Base-by-base conservation (phyloP, 2,113 vertebrate species). In the Tachycineta bicolor region DNA sequence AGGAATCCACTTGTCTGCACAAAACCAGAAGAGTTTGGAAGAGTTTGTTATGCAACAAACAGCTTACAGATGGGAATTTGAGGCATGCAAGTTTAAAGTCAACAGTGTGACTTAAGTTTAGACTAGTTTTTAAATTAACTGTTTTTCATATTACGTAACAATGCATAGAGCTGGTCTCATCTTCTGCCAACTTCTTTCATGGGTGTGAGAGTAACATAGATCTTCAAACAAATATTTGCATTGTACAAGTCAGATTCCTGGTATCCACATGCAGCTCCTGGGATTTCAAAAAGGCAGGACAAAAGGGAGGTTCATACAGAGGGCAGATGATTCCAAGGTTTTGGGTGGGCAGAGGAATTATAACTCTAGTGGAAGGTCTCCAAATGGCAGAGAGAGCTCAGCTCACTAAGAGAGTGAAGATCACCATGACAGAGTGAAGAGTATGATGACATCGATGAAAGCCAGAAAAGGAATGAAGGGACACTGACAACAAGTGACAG, bases 161-260 rank as follows among this genome's bases (percentile, higher is more conserved):
- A 74, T 1, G 0, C 1, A 0, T 41, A 52, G 62, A 79, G 23
- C 49, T 25, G 5, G 31, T 56, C 46, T 79, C 49, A 79, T 44
- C n/a, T 89, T 67, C 56, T 62, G 49, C 58, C 49, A 79, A 3
- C 49, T 79, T 71, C 26, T 28, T 63, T 69, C 67, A n/a, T 9
- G 25, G 43, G 14, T 70, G 34, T 87, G 68, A 87, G 19, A 9
- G 47, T 24, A 71, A 52, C 21, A 37, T 1, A n/a, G 69, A 47
- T 14, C 39, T 87, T 75, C 50, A 93, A 84, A 39, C 18, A 91
- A 91, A 91, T 55, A 83, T 63, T 87, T 78, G 29, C 43, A 47
- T 26, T 70, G 34, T 49, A 75, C 84, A 39, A 37, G 25, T 80
- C 50, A 63, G 31, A 70, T 58, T 77, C 74, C 63, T 89, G 50